Percentiles rank a stretch among this genome's conserved stretches.
phyloP scores from a whole-genome alignment of 2,888 invertebrate species.

The Xylota sylvarum region DNA sequence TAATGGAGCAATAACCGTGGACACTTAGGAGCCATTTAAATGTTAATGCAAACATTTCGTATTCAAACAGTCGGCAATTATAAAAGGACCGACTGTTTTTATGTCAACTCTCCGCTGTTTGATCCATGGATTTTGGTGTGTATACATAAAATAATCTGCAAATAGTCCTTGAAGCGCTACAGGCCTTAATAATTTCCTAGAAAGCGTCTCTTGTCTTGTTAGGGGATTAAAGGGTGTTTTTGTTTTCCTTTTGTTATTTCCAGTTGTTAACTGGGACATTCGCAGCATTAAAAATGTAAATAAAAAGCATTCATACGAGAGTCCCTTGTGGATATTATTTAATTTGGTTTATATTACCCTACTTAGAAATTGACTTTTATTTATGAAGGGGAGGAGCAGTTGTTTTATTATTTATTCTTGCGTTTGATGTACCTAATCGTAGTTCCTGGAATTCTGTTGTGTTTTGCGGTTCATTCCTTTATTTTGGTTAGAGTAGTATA shows the following conservation, averaged over 20 bases:
- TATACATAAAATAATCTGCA: neutral
- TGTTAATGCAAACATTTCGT: slow-evolving; percentile 17
- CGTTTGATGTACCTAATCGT: neutral
- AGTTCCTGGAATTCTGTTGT: no score
- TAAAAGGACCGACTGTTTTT: slow-evolving; percentile 2
- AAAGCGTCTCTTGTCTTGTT: neutral
- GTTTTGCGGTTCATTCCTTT: neutral
- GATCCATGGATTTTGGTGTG: neutral
- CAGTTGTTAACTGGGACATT: slow-evolving; percentile 1
- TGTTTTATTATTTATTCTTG: neutral
- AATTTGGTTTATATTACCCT: neutral
- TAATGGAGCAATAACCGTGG: neutral
- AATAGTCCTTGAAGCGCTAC: neutral
- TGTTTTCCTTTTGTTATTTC: neutral
- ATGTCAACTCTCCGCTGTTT: neutral
- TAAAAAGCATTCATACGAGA: neutral
- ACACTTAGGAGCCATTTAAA: slow-evolving; percentile 6
- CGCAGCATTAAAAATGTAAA: slow-evolving; percentile 3
- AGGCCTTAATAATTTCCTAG: neutral
- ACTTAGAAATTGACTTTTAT: neutral
- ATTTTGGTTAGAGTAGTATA: neutral
- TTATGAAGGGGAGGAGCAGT: neutral
- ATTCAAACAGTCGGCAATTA: slow-evolving; percentile 21
- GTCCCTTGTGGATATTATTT: neutral
- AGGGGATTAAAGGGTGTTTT: neutral